A percentile compares a stretch with the other conserved stretches of the same genome.
These are phyloP conservation scores for Chloromyia formosa DNA, from an alignment of 2,888 invertebrate species.

Conservation along the genomic window DNA sequence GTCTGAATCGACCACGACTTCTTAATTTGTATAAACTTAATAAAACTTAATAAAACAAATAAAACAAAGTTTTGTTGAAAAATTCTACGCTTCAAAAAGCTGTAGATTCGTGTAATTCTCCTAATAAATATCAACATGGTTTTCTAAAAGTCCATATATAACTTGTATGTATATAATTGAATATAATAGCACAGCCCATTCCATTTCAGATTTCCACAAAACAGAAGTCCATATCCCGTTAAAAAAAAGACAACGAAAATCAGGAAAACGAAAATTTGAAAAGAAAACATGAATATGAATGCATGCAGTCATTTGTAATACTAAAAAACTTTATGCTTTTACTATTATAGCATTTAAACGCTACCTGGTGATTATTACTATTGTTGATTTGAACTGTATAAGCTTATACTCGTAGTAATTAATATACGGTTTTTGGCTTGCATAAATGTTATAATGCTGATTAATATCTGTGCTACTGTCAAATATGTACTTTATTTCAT, in stretches of 20 bases:
- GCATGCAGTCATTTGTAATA: background rate
- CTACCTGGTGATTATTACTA: no score
- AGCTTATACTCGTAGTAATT: no score
- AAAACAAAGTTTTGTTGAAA: slow-evolving; percentile 3
- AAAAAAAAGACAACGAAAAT: background rate
- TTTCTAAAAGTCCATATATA: background rate
- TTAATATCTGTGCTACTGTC: no score
- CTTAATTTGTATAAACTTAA: no score
- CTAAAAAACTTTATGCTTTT: no score
- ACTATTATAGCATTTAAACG: no score
- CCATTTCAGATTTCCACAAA: slow-evolving; percentile 14
- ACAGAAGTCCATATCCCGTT: background rate
- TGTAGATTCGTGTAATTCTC: background rate
- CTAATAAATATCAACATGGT: slow-evolving; percentile 20
- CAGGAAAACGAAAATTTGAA: background rate
- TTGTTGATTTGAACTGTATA: no score
- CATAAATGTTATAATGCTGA: no score
- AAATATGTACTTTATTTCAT: no score
- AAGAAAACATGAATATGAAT: background rate
- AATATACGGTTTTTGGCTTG: no score
- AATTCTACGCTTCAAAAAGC: background rate
- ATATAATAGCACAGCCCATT: slow-evolving; percentile 32
- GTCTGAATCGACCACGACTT: no score
- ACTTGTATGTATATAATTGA: slow-evolving; percentile 1
- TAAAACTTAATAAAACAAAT: background rate